Evolutionary conservation across 2,113 vertebrate species (phyloP).

Genomic region (Herpetotheres cachinnans): DNA sequence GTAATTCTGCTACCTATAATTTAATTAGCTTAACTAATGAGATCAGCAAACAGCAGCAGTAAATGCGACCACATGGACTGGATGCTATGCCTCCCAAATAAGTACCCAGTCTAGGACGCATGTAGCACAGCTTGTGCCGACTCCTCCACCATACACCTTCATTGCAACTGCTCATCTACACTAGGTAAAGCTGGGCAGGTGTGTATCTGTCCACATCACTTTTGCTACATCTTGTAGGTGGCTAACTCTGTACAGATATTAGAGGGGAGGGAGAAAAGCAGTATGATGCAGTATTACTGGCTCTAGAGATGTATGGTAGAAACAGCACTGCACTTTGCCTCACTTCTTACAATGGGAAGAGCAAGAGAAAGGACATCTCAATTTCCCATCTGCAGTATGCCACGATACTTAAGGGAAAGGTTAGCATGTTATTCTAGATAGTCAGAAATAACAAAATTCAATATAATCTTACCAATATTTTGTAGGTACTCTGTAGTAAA

Average conservation of each 20-base stretch:
- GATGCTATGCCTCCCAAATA: background rate
- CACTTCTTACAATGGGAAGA: background rate
- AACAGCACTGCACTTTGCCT: background rate
- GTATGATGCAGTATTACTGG: background rate
- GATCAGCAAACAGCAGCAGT: background rate
- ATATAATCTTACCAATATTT: background rate
- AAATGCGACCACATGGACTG: rapidly evolving
- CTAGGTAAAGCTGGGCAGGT: background rate
- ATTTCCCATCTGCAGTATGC: background rate
- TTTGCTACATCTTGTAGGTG: no score
- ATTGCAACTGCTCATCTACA: background rate
- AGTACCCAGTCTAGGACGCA: background rate
- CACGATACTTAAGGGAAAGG: background rate
- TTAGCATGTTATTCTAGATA: background rate
- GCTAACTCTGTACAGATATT: no score
- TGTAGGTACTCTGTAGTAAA: background rate
- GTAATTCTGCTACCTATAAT: background rate
- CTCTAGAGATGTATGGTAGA: rapidly evolving
- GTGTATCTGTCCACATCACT: no score
- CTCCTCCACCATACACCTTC: background rate
- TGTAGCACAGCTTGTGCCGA: background rate
- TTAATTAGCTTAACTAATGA: background rate
- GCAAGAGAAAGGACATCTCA: background rate
- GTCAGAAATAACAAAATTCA: background rate
- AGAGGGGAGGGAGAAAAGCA: background rate